phyloP scores from a whole-genome alignment of 2,888 invertebrate genomes.

The Aphodius sticticus region DNA sequence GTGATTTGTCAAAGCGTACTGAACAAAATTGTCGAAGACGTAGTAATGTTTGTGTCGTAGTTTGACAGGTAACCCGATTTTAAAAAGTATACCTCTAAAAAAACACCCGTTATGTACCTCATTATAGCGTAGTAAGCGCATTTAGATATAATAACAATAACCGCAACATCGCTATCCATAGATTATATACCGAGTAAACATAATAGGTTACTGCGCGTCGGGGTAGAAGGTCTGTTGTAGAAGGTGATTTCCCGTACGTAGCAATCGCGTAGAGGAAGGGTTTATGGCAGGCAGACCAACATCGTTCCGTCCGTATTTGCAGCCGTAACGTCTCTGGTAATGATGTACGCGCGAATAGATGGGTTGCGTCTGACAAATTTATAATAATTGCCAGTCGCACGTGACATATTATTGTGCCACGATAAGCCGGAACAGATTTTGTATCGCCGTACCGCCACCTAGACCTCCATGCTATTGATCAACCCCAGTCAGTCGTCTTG shows the following conservation, averaged over 20 bases:
- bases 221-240: constrained; percentile 12
- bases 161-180: no score
- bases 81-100: no score
- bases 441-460: constrained; percentile 5
- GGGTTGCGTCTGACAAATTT: constrained; percentile 22
- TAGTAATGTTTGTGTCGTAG: no score
- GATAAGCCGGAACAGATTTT: constrained; percentile 15
- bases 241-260: constrained; percentile 9
- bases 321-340: constrained; percentile 18
- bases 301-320: constrained; percentile 21
- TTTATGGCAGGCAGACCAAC: constrained; percentile 20
- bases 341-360: constrained; percentile 17
- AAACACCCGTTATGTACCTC: no score
- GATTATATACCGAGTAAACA: no score
- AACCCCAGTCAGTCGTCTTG: not conserved
- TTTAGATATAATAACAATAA: no score
- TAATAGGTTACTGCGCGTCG: not conserved
- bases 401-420: constrained; percentile 27
- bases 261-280: not conserved
- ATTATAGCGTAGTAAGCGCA: no score
- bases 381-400: constrained; percentile 26
- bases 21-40: no score
- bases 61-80: no score
- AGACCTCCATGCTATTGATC: constrained; percentile 14
- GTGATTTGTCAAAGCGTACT: no score